Evolutionary conservation across 2,888 invertebrate genomes (phyloP), one percentile per base, ranked within the genome.

Genomic region (Pecten maximus): DNA sequence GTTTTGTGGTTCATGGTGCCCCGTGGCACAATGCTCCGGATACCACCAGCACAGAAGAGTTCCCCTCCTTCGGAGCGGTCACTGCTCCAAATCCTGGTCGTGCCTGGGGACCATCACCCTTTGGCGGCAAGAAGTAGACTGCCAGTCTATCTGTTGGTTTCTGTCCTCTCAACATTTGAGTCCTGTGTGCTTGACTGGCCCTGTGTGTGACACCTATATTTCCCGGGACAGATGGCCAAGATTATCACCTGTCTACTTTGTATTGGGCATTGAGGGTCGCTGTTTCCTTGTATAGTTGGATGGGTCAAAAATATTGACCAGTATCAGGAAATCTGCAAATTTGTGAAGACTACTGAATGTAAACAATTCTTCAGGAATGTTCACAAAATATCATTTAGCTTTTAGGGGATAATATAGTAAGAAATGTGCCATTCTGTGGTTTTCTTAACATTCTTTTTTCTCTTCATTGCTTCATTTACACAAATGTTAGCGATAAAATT

Each of bases 11-110:
- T 39, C 94, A 94, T 88, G 95, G 95, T 89, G 97, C 97, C 28
- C 97, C 97, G 8, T 97, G 97, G 97, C 95, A 95, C 88, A 40
- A 88, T 0, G 93, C 92, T 35, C 96, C 97, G 35, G 96, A 97
- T 93, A 96, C 96, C n/a, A 93, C 93, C 91, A 96, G 96, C 92
- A 95, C 96, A 35, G 96, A 96, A 28, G 97, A 97, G 93, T 97
- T 97, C 94, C 95, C 96, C 12, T 94, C 94, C n/a, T 94, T 95
- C 40, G 95, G 94, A 16, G 94, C 94, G 3, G 91, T 92, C 16
- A 94, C 94, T 10, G 94, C 95, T 12, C 95, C 95, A 12, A 94
- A 94, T 89, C 88, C 94, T 0, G 94, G 92, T 90, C 94, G 93
- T 1, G 94, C 95, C 40, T 95, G 95, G 95, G 95, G 95, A 35